Evolutionary conservation across 2,888 invertebrate genomes (phyloP), one percentile per base, ranked within the genome.

Genomic region (Tetheella fluctuosa): DNA sequence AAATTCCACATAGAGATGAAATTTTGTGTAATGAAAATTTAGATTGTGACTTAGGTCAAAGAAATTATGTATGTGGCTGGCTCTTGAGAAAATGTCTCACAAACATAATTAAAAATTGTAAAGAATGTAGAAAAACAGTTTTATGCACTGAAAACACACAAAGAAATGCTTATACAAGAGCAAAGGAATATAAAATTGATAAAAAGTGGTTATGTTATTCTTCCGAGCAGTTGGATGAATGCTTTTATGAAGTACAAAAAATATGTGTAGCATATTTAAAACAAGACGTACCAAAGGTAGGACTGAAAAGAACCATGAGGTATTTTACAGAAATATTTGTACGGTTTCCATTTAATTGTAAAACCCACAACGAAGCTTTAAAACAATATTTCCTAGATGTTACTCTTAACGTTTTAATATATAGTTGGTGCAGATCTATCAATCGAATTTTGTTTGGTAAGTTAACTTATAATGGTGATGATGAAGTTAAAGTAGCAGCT

Each of bases 41-140:
- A 10, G 52, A 52, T 13, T 13, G 28, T 20, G 67, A 64, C 23
- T 30, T 53, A n/a, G 71, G 68, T 30, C 70, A 68, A 60, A 59
- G 62, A 17, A 62, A 64, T 60, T 73, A 70, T 67, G 70, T 73
- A 2, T 73, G 68, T 62, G 71, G 73, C 3, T 71, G 68, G 68
- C 68, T 69, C 28, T 10, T 70, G 13, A 65, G 0, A 30, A 70
- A 69, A 63, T 68, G 65, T 60, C 53, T 67, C n/a, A 67, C 60
- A 61, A 56, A 59, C 34, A 37, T 67, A 37, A 5, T 37, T 15
- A 37, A 37, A 37, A 15, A 13, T 48, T 65, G 61, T 55, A 28
- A 61, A 63, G 23, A 48, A 42, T 65, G 65, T 15, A 54, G 63
- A 42, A 64, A 56, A 34, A 64, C 59, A 13, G 2, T 34, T 34